A percentile compares a stretch with the other conserved stretches of the same genome.
Evolutionary conservation across 2,797 vertebrate genomes (phyloP).

Genomic region (Poecilia picta): DNA sequence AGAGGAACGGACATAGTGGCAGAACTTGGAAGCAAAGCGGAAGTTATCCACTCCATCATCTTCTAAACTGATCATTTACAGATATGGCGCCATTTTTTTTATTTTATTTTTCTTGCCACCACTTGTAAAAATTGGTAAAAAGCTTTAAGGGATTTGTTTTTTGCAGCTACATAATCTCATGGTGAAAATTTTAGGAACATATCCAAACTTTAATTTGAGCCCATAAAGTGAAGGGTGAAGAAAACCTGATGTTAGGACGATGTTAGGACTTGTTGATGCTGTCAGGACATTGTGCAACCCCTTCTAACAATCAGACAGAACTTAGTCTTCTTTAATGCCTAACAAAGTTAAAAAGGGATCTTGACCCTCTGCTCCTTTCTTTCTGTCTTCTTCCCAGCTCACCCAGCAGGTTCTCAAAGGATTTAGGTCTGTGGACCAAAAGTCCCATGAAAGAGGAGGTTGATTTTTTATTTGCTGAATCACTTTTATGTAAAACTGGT

Average conservation of each 20-base stretch:
- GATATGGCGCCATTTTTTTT: neutral
- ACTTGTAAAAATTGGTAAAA: neutral
- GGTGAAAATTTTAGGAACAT: neutral
- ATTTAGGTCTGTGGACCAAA: neutral
- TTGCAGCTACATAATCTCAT: neutral
- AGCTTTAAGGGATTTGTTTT: neutral
- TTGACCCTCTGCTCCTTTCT: neutral
- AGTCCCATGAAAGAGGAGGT: neutral
- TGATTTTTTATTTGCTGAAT: neutral
- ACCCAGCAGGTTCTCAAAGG: neutral
- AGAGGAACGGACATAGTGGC: neutral
- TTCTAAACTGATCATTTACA: neutral
- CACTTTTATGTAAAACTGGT: neutral
- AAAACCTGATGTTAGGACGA: neutral
- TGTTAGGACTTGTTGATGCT: neutral
- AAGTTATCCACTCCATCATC: neutral
- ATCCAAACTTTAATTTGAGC: neutral
- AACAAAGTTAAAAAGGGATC: neutral
- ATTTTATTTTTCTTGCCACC: neutral
- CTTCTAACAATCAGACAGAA: neutral
- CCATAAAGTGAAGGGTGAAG: neutral
- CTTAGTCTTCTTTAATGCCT: neutral
- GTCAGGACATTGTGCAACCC: neutral
- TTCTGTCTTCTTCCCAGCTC: neutral
- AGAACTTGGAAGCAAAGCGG: neutral